Conservation (phyloP, 2,888 invertebrate species). For the Cylloceria caligata region DNA sequence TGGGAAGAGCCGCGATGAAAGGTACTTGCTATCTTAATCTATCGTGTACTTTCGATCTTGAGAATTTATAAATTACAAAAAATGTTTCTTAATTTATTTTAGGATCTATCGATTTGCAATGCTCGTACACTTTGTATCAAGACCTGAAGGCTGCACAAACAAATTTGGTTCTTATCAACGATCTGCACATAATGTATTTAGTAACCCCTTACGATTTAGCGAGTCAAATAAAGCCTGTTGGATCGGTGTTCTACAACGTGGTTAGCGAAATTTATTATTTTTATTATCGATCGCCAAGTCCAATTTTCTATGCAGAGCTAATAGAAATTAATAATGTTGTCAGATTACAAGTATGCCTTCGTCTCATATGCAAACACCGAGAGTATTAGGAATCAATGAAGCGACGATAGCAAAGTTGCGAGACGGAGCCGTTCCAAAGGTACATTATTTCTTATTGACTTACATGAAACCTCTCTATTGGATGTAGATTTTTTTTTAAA, state of each 20-base stretch:
- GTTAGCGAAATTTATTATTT: slow-evolving; percentile 83
- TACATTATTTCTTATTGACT: slow-evolving; percentile 57
- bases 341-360: slow-evolving; percentile 88
- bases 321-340: slow-evolving; percentile 63
- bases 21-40: slow-evolving; percentile 84
- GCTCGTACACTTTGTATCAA: slow-evolving; percentile 89
- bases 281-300: slow-evolving; percentile 21
- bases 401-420: slow-evolving; percentile 81
- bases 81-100: slow-evolving; percentile 68
- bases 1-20: slow-evolving; percentile 94
- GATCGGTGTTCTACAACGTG: slow-evolving; percentile 87
- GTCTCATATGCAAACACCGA: slow-evolving; percentile 88
- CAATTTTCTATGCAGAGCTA: slow-evolving; percentile 47
- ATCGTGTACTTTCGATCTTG: neutral
- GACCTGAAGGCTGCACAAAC: slow-evolving; percentile 91
- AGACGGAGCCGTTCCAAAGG: slow-evolving; percentile 79
- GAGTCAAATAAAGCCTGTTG: slow-evolving; percentile 86
- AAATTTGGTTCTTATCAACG: slow-evolving; percentile 91
- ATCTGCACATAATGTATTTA: slow-evolving; percentile 94
- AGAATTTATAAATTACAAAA: neutral
- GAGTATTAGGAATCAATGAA: slow-evolving; percentile 92
- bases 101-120: slow-evolving; percentile 92
- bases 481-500: too few relatives aligned
- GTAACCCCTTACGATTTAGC: slow-evolving; percentile 92
- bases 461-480: too few relatives aligned